Percentiles rank a stretch among this genome's conserved stretches.
phyloP scores from a whole-genome alignment of 2,113 vertebrate genomes.

The Percopsis transmontana region DNA sequence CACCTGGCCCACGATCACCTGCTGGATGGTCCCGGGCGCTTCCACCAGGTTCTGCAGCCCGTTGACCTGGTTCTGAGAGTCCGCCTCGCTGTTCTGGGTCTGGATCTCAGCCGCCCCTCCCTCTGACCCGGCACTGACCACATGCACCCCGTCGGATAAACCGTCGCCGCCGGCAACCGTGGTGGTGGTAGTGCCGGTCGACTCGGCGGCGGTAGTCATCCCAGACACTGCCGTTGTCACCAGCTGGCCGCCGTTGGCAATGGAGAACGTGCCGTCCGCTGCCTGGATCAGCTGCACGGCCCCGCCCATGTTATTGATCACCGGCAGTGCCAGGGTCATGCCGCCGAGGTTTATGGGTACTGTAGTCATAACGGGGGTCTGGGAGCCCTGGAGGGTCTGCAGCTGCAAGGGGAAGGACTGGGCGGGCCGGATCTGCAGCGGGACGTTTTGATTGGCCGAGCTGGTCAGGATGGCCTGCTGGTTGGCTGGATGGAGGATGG shows the following conservation, averaged over 20 bases:
- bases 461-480: conserved; percentile 85
- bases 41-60: conserved; percentile 88
- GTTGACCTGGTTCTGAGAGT: conserved; percentile 88
- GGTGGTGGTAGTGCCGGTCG: conserved; percentile 77
- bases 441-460: conserved; percentile 89
- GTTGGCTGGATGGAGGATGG: conserved; percentile 81
- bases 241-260: conserved; percentile 92
- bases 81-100: conserved; percentile 75
- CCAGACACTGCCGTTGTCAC: conserved; percentile 79
- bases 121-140: conserved; percentile 81
- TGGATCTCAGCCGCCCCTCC: conserved; percentile 78
- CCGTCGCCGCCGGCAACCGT: conserved; percentile 79
- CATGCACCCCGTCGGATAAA: conserved; percentile 81
- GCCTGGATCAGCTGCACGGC: conserved; percentile 89
- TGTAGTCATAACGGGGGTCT: conserved; percentile 93
- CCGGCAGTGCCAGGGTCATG: conserved; percentile 93
- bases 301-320: conserved; percentile 90
- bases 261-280: conserved; percentile 86
- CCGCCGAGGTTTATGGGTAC: conserved; percentile 97
- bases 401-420: conserved; percentile 95
- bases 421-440: conserved; percentile 93
- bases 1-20: conserved; percentile 94
- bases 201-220: conserved; percentile 75
- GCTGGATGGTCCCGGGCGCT: conserved; percentile 86
- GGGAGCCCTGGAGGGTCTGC: conserved; percentile 91